phyloP scores from a whole-genome alignment of 2,113 vertebrate species.

The Pardalotus punctatus region DNA sequence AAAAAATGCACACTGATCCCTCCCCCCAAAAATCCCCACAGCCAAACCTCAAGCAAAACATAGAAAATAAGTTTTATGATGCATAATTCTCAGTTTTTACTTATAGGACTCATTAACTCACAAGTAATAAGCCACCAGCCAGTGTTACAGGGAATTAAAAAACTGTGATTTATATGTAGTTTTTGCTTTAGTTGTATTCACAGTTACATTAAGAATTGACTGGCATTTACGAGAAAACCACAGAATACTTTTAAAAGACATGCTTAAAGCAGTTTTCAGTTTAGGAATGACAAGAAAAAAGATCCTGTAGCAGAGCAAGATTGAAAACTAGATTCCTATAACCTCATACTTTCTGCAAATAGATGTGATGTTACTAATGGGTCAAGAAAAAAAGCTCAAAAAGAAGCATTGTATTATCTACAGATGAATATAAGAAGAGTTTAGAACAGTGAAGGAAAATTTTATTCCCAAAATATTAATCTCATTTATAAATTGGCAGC shows the following conservation, averaged over 20 bases:
- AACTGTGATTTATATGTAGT: background rate
- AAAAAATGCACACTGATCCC: background rate
- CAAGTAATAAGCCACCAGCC: background rate
- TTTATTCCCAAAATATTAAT: background rate
- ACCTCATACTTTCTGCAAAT: background rate
- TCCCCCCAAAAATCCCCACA: fast-evolving
- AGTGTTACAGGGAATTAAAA: background rate
- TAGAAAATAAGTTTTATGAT: background rate
- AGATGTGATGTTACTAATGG: background rate
- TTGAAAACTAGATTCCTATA: background rate
- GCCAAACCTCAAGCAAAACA: background rate
- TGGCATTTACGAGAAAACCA: background rate
- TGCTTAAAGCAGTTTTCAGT: background rate
- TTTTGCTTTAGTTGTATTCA: background rate
- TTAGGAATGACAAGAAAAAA: background rate
- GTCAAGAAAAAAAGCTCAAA: background rate
- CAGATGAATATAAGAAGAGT: background rate
- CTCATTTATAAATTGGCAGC: background rate
- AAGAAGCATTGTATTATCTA: background rate
- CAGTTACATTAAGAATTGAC: background rate
- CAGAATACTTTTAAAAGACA: background rate
- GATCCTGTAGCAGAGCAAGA: background rate
- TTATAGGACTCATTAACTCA: background rate
- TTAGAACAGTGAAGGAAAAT: background rate
- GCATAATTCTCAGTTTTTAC: background rate